Percentiles rank a stretch among this genome's conserved stretches.
Evolutionary conservation across 2,888 invertebrate species (phyloP).

Genomic region (Byasa hedistus): DNA sequence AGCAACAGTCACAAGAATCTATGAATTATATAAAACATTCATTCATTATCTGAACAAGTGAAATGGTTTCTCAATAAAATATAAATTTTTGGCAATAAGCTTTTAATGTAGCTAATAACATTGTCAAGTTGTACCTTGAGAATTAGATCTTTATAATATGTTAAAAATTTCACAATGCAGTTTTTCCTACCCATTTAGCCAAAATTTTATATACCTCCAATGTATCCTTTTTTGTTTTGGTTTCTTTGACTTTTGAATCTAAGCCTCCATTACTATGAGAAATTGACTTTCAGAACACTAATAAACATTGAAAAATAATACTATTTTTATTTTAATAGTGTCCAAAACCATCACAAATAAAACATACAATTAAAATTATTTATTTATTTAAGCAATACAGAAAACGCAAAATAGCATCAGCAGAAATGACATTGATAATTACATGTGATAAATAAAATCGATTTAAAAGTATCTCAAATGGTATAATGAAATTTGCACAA

Average conservation of each 20-base stretch:
- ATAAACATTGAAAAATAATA: slow-evolving; percentile 17
- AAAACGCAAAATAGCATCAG: background rate
- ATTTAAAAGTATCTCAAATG: background rate
- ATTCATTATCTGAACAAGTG: too few relatives aligned
- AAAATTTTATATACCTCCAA: background rate
- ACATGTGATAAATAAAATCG: too few relatives aligned
- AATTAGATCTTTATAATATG: too few relatives aligned
- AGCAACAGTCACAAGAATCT: too few relatives aligned
- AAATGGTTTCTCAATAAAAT: too few relatives aligned
- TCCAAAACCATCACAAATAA: background rate
- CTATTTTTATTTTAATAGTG: background rate
- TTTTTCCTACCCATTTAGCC: too few relatives aligned
- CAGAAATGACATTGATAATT: background rate
- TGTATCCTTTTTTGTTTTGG: background rate
- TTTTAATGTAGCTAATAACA: too few relatives aligned
- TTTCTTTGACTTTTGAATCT: background rate
- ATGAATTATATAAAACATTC: too few relatives aligned
- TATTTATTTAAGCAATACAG: slow-evolving; percentile 15
- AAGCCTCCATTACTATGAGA: background rate
- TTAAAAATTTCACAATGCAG: too few relatives aligned
- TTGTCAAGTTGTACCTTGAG: too few relatives aligned
- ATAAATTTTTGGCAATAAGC: too few relatives aligned
- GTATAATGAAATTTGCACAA: background rate
- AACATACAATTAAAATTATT: background rate
- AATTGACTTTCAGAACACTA: slow-evolving; percentile 28